A percentile compares a stretch with the other conserved stretches of the same genome.
phyloP scores from a whole-genome alignment of 1,140 invertebrate genomes.

The Sitobion miscanthi region DNA sequence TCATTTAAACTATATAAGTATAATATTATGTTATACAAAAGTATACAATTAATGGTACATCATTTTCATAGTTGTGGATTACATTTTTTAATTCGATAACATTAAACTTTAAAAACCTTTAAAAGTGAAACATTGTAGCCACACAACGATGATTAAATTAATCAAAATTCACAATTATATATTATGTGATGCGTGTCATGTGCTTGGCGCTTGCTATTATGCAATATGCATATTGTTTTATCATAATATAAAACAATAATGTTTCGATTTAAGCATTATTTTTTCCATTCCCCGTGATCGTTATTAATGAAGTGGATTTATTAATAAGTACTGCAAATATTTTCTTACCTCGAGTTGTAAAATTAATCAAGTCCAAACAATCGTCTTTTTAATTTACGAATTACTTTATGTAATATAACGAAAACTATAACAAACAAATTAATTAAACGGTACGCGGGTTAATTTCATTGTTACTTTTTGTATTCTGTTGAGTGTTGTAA shows the following conservation, averaged over 20 bases:
- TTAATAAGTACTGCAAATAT: background rate
- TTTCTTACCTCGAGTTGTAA: background rate
- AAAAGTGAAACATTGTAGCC: background rate
- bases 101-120: background rate
- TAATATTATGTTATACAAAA: no score
- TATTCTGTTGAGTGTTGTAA: background rate
- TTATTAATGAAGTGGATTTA: background rate
- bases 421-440: background rate
- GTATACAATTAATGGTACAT: no score
- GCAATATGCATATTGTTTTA: background rate
- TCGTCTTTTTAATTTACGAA: background rate
- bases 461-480: conserved; percentile 1
- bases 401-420: background rate
- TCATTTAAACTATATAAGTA: background rate
- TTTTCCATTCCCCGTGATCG: background rate
- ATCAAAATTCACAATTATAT: no score
- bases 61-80: background rate
- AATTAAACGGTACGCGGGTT: background rate
- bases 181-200: background rate
- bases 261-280: background rate
- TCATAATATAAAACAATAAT: background rate
- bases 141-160: background rate
- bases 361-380: background rate
- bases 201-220: background rate
- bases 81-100: background rate